A percentile compares a stretch with the other conserved stretches of the same genome.
Evolutionary conservation across 2,113 vertebrate genomes (phyloP).

Genomic region (Phaetusa simplex): DNA sequence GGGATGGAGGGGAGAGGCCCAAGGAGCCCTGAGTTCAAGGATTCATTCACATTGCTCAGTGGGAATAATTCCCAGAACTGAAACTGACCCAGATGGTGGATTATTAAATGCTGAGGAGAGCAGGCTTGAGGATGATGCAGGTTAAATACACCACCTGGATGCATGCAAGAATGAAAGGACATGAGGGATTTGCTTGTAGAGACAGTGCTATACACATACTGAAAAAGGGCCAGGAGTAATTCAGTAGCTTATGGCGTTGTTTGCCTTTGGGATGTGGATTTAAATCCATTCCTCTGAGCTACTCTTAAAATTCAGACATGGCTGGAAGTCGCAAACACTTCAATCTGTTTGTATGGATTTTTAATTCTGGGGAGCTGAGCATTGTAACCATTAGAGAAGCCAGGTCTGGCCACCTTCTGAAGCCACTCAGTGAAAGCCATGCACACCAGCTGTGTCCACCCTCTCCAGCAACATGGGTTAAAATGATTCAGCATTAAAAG

Average conservation of each 20-base stretch:
- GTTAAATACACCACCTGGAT: conserved; percentile 31
- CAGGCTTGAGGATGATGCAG: not conserved
- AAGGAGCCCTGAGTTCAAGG: not conserved
- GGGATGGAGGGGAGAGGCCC: not conserved
- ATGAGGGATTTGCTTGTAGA: not conserved
- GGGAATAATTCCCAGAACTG: not conserved
- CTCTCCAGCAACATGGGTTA: not conserved
- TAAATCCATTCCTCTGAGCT: conserved; percentile 7
- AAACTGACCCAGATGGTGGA: not conserved
- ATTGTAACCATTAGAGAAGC: not conserved
- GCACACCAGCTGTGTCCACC: not conserved
- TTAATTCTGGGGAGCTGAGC: not conserved
- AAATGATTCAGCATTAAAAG: not conserved
- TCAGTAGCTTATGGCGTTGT: not conserved
- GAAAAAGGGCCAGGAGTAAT: not conserved
- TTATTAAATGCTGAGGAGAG: conserved; percentile 14
- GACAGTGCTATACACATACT: not conserved
- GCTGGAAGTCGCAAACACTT: not conserved
- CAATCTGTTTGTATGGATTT: not conserved
- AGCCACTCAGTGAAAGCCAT: not conserved
- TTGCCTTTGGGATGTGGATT: conserved; percentile 1
- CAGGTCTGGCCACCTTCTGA: not conserved
- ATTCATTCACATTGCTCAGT: not conserved
- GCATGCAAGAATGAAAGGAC: not conserved
- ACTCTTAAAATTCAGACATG: not conserved